A percentile compares a stretch with the other conserved stretches of the same genome.
These are phyloP conservation scores for Eupeodes corollae DNA, from an alignment of 1,140 invertebrate species.

Conservation along the genomic window DNA sequence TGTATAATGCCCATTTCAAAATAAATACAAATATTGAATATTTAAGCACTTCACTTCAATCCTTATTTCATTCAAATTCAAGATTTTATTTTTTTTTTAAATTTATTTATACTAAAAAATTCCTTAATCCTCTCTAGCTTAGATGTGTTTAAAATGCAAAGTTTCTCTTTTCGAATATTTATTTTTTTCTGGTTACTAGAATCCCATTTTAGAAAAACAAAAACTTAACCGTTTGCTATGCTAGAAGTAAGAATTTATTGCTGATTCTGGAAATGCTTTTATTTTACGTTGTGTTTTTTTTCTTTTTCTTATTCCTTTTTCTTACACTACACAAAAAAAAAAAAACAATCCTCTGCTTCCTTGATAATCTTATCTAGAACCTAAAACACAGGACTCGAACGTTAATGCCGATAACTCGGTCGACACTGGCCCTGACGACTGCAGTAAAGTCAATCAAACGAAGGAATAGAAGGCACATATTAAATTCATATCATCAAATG, in stretches of 20 bases:
- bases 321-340: background rate
- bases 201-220: background rate
- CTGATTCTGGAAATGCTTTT: background rate
- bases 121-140: no score
- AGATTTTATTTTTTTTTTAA: no score
- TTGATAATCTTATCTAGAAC: slow-evolving; percentile 2
- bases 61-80: no score
- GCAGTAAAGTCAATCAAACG: background rate
- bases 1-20: no score
- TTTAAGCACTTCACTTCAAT: no score
- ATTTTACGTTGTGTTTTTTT: background rate
- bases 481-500: no score
- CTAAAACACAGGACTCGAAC: slow-evolving; percentile 6
- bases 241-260: background rate
- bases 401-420: background rate
- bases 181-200: no score
- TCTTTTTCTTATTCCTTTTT: background rate
- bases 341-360: background rate
- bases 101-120: no score
- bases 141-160: no score
- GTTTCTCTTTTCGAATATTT: no score
- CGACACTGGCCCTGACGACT: background rate
- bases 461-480: background rate
- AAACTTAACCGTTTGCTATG: background rate
- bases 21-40: no score